Base-by-base conservation (phyloP, 1,140 invertebrate species). In the Conus ventricosus region DNA sequence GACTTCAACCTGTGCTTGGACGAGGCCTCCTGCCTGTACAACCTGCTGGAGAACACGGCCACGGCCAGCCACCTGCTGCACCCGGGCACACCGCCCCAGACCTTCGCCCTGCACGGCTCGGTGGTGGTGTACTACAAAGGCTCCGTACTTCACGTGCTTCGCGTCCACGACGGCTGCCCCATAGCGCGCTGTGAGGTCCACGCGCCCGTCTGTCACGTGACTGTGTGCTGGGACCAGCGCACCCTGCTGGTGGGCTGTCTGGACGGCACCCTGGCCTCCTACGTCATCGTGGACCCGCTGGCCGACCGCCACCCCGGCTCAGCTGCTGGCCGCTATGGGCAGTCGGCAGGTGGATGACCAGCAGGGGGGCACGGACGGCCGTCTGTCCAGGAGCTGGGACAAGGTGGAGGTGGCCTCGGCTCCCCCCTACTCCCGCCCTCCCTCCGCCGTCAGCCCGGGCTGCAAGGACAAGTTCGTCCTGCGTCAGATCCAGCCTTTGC, bases 181-280 rank as follows among this genome's bases (percentile, higher is more conserved):
- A 91, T 95, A 57, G 94, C 91, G 4, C 88, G 81, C n/a, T 94
- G 94, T 80, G 92, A 94, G 23, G 92, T 94, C 2, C 93, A 95
- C 82, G 91, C 91, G 4, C 86, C 91, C 20, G 88, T 95, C 55
- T 92, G 90, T 53, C 85, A 83, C 67, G 25, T 95, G 17, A 87
- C 87, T 51, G 85, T 94, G 20, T 93, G 94, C 86, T 75, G 89
- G 27, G 94, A 95, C 86, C 89, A 94, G 10, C 87, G 92, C 63
- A 95, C 94, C 0, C 81, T 95, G n/a, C 87, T 95, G 10, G 91
- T 93, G 20, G 94, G 94, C 17, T 95, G 94, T 75, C 82, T 83
- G 15, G 94, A 95, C 87, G 94, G 94, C 4, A 89, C 92, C 0
- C 87, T 95, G 8, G 87, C 93, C 5, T 93, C 94, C 4, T 94